Base-by-base conservation (phyloP, 1,140 invertebrate genomes). In the Drosophila kurseongensis region DNA sequence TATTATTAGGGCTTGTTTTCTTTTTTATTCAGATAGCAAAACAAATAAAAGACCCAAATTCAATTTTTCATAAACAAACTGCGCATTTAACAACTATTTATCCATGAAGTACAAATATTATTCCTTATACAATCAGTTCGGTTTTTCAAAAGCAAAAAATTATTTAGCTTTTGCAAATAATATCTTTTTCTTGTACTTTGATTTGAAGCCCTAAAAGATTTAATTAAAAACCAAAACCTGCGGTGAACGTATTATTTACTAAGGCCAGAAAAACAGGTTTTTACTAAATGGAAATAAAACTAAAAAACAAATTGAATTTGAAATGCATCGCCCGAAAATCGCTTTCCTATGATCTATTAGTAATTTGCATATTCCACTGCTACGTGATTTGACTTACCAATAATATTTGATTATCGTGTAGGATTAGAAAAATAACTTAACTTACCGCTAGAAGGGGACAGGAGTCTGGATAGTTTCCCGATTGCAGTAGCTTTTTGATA, bases 391-490 rank as follows among this genome's bases (percentile, higher is more conserved):
- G 54, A 59, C 12, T 62, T 10, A 14, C 13, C 27, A 62, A 62
- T 58, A 29, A 5, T 2, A 18, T 40, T 38, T 13, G 27, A 42
- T 35, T 32, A n/a, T 50, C n/a, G 14, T 59, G 9, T n/a, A 5
- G 18, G 8, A 18, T 35, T 10, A 35, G 10, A 18, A 8, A 35
- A 2, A 29, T 6, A 27, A 8, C n/a, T 6, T n/a, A 38, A 65
- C 60, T 77, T 58, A 80, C 78, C 78, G 66, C 51, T 45, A 66
- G 5, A 0, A 81, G 47, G 27, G 79, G 79, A 51, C 79, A 81
- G 6, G 41, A 10, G 18, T 60, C 75, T n/a, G 59, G 60, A 68
- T 80, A 80, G 23, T 80, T 81, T 12, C 73, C 78, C 18, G 60
- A 69, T 38, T 76, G 60, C 38, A 72, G 29, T 2, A 81, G 57